Evolutionary conservation across 2,113 vertebrate genomes (phyloP), one percentile per base, ranked within the genome.

Genomic region (Ophthalmotilapia sp.): DNA sequence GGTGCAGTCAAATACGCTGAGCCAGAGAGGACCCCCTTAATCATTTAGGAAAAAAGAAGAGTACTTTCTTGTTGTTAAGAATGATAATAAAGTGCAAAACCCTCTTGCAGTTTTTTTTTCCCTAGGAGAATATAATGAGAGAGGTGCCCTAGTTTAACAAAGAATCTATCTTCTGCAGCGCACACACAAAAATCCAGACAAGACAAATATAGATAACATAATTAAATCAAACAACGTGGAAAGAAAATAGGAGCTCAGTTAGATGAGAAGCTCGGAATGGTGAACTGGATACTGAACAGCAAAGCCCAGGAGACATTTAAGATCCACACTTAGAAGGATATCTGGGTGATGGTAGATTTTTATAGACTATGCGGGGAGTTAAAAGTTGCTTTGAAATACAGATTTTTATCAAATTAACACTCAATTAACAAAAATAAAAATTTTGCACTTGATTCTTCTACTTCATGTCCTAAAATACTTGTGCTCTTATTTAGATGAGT

Each of bases 141-240:
- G 89, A 91, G 86, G 86, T 96, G 94, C 54, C 94, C 93, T 95
- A 96, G 90, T 95, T 96, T 90, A 89, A 94, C 91, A 91, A 87
- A 93, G 90, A 92, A 75, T 83, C 83, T 86, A 80, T 91, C 89
- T 92, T 91, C 92, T 91, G 90, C 86, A 70, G 75, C 11, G n/a
- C 77, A 60, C 82, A 91, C 85, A 83, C 47, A 86, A 83, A 90
- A 94, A 94, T 89, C 42, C 85, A 91, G 90, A 92, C 88, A 93
- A 91, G 93, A 92, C 92, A 95, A 94, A 95, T 92, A 95, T 93
- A 94, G 91, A 95, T 89, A 93, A 92, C 90, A 92, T 92, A 93
- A 95, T 95, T 94, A 94, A 95, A 95, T 94, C 90, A 94, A 94
- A 91, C 88, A 93, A 86, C 82, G 85, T 84, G 65, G 84, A 82